These are phyloP conservation scores for Champsocephalus esox DNA, from an alignment of 2,797 vertebrate species.

Conservation along the genomic window DNA sequence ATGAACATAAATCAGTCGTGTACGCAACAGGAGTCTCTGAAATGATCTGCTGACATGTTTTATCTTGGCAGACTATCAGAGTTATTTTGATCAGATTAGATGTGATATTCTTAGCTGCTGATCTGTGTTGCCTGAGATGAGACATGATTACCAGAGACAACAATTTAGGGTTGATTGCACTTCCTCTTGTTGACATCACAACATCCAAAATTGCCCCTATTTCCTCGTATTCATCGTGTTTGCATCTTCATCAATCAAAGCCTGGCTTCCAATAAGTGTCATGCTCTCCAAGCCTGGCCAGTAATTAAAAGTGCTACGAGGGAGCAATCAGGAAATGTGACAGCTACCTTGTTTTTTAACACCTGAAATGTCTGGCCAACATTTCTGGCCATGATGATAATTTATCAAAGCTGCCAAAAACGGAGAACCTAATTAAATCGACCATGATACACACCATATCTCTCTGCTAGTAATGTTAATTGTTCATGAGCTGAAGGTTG, in stretches of 20 bases:
- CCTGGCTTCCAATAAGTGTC: slow-evolving; percentile 22
- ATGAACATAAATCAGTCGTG: slow-evolving; percentile 49
- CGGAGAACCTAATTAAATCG: slow-evolving; percentile 33
- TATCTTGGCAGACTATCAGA: slow-evolving; percentile 43
- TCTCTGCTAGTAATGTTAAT: slow-evolving; percentile 2
- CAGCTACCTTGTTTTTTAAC: slow-evolving; percentile 37
- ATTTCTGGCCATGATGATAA: slow-evolving; percentile 14
- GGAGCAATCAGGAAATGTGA: slow-evolving; percentile 44
- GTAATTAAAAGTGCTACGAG: slow-evolving; percentile 64
- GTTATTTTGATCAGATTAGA: slow-evolving; percentile 56
- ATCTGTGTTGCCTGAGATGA: slow-evolving; percentile 50
- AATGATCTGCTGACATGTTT: slow-evolving; percentile 51
- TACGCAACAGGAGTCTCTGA: slow-evolving; percentile 15
- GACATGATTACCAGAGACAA: slow-evolving; percentile 51
- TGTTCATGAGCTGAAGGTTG: slow-evolving; percentile 12
- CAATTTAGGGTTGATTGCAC: slow-evolving; percentile 62
- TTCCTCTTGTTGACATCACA: slow-evolving; percentile 62
- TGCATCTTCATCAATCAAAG: slow-evolving; percentile 59
- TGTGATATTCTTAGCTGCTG: slow-evolving; percentile 39
- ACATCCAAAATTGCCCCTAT: slow-evolving; percentile 35
- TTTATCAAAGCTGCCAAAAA: slow-evolving; percentile 41
- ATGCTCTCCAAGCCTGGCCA: slow-evolving; percentile 14
- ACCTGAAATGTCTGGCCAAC: background rate
- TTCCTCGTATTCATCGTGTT: slow-evolving; percentile 48
- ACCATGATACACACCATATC: slow-evolving; percentile 11